Conservation (phyloP, 2,888 invertebrate genomes). For the Leuctra nigra region DNA sequence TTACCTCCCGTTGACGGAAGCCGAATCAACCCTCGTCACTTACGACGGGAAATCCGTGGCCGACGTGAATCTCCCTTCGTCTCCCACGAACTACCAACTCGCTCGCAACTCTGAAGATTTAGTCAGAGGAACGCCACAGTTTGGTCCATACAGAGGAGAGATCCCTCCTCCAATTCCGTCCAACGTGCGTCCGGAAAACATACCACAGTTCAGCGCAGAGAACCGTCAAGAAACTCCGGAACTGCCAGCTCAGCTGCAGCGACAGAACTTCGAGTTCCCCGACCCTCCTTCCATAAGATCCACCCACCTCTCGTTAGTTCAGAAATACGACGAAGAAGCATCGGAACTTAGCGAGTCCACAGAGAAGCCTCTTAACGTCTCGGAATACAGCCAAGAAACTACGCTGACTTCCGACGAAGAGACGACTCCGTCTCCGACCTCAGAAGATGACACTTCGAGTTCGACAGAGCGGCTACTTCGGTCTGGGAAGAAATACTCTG, state of each 20-base stretch:
- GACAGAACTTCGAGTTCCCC: slow-evolving; percentile 38
- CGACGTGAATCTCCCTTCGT: slow-evolving; percentile 46
- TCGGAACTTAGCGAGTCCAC: slow-evolving; percentile 20
- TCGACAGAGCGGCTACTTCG: not conserved
- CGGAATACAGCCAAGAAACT: not conserved
- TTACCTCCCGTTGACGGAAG: slow-evolving; percentile 61
- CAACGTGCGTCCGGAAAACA: slow-evolving; percentile 39
- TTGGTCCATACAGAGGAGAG: slow-evolving; percentile 66
- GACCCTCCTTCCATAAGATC: slow-evolving; percentile 37
- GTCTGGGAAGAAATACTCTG: not conserved
- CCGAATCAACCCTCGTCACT: slow-evolving; percentile 54
- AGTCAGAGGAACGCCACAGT: slow-evolving; percentile 60
- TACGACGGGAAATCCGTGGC: slow-evolving; percentile 71
- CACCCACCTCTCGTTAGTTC: slow-evolving; percentile 30
- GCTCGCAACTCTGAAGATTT: slow-evolving; percentile 21
- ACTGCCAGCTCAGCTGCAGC: slow-evolving; percentile 29
- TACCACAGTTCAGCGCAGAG: slow-evolving; percentile 34
- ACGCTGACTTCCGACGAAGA: not conserved
- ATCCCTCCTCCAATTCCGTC: slow-evolving; percentile 54
- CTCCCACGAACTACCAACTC: slow-evolving; percentile 8
- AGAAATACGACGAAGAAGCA: slow-evolving; percentile 18
- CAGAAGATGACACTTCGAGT: not conserved
- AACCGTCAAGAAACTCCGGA: slow-evolving; percentile 14
- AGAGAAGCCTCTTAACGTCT: not conserved
- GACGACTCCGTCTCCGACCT: not conserved